Percentiles rank a stretch among this genome's conserved stretches.
phyloP scores from a whole-genome alignment of 2,888 invertebrate genomes.

The Neuroscelio doddi region DNA sequence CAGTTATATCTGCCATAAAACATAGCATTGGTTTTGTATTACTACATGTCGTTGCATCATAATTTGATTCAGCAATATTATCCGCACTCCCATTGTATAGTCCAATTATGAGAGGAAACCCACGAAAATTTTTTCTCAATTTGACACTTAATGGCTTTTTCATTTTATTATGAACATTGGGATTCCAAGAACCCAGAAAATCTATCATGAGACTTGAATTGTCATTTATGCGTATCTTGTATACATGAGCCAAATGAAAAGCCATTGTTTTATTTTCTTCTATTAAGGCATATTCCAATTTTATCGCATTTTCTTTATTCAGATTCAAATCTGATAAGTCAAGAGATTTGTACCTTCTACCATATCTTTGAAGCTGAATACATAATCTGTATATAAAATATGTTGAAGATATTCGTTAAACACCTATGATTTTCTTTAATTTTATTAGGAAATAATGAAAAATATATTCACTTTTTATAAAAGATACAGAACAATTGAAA shows the following conservation, averaged over 20 bases:
- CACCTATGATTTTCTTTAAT: too few species aligned
- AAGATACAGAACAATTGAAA: too few species aligned
- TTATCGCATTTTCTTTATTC: constrained; percentile 37
- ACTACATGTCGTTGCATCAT: too few species aligned
- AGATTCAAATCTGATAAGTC: neutral
- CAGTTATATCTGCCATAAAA: too few species aligned
- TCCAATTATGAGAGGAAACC: constrained; percentile 71
- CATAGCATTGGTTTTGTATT: too few species aligned
- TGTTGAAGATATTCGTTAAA: too few species aligned
- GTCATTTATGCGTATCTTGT: constrained; percentile 64
- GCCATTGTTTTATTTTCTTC: constrained; percentile 56
- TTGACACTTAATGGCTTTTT: constrained; percentile 57
- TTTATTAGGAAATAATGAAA: too few species aligned
- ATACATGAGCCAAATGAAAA: constrained; percentile 63
- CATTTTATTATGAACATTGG: constrained; percentile 51
- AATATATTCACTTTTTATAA: too few species aligned
- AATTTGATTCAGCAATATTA: too few species aligned
- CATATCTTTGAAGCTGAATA: too few species aligned
- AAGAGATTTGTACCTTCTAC: too few species aligned
- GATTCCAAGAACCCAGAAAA: constrained; percentile 64
- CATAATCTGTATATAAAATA: too few species aligned
- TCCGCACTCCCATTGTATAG: constrained; percentile 72
- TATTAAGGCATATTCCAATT: constrained; percentile 51
- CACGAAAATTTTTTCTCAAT: constrained; percentile 61
- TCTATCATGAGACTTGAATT: constrained; percentile 63